Evolutionary conservation across 37 sponge, comb jelly and placozoan species (phyloP).

Genomic region (Hexactinellida sp.): DNA sequence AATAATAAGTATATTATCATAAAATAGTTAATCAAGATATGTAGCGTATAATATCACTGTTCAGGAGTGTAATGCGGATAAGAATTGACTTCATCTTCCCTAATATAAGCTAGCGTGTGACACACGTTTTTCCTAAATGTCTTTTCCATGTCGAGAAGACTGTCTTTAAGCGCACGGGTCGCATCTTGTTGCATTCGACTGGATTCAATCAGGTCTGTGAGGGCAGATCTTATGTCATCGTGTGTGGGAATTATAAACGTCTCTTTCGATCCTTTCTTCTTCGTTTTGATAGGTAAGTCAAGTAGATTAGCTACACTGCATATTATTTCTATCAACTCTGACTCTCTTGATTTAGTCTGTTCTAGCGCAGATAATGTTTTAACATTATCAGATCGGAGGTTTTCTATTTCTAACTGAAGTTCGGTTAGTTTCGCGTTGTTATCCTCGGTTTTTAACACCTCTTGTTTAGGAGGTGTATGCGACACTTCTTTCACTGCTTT

Average conservation of each 20-base stretch:
- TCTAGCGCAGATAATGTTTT: neutral
- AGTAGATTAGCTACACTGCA: neutral
- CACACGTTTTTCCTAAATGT: neutral
- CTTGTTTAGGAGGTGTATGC: neutral
- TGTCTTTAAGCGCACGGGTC: neutral
- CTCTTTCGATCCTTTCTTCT: neutral
- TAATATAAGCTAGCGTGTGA: neutral
- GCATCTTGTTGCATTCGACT: conserved; percentile 13
- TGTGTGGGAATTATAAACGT: conserved; percentile 10
- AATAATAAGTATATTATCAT: neutral
- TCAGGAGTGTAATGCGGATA: no score
- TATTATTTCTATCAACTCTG: neutral
- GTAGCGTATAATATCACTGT: neutral
- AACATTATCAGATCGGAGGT: neutral
- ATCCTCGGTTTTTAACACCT: neutral
- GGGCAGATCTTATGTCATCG: neutral
- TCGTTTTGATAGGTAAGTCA: neutral
- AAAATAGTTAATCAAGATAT: neutral
- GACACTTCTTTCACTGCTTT: neutral
- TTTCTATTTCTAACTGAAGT: neutral
- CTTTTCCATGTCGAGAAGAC: neutral
- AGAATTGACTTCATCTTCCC: neutral
- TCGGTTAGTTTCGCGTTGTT: neutral
- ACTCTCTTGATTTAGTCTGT: neutral
- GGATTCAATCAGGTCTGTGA: neutral